Evolutionary conservation across 2,797 vertebrate genomes (phyloP).

Genomic region (Forpus xanthops): DNA sequence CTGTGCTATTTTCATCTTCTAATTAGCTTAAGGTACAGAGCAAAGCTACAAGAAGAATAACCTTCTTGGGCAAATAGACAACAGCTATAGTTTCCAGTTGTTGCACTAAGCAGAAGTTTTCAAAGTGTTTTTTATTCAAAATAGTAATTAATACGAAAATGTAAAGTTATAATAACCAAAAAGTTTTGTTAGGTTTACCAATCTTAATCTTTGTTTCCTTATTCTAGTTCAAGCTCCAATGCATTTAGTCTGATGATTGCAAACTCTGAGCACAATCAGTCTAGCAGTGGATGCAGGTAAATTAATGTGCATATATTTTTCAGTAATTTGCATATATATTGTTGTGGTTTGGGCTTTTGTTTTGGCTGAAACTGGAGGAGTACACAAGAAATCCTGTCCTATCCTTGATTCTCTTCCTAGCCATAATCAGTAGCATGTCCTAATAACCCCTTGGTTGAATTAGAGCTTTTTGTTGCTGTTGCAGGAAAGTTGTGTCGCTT

Average conservation of each 20-base stretch:
- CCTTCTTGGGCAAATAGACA: neutral
- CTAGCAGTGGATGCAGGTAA: constrained; percentile 91
- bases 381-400: neutral
- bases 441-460: neutral
- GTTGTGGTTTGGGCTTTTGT: accelerated
- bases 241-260: constrained; percentile 87
- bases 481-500: neutral
- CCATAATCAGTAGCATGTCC: neutral
- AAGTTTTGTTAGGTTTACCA: neutral
- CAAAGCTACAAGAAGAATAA: neutral
- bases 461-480: neutral
- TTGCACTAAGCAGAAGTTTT: neutral
- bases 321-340: neutral
- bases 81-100: neutral
- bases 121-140: neutral
- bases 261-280: constrained; percentile 88
- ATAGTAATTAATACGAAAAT: neutral
- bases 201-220: neutral
- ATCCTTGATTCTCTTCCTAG: neutral
- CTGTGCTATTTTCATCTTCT: neutral
- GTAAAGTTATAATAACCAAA: neutral
- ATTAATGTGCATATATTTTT: neutral
- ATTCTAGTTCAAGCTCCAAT: constrained; percentile 82
- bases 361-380: neutral
- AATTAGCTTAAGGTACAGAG: neutral